Conservation (phyloP, 2,113 vertebrate genomes). For the Piaya cayana region DNA sequence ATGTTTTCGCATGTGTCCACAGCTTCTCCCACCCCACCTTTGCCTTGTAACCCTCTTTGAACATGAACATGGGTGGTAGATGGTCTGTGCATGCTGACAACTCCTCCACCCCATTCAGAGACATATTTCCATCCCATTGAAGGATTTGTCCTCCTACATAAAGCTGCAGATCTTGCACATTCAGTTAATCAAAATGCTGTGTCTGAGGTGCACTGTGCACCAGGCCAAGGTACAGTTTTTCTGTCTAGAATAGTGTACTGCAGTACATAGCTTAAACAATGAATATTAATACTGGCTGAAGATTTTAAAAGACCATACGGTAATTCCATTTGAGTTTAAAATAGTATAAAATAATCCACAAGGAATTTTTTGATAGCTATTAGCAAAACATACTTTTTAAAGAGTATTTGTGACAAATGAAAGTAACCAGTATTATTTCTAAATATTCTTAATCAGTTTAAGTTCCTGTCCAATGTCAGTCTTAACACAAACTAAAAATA, state of each 20-base stretch:
- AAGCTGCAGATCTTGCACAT: not conserved
- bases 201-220: not conserved
- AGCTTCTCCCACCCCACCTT: not conserved
- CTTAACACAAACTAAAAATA: slow-evolving; percentile 69
- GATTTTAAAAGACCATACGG: not conserved
- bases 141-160: not conserved
- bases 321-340: not conserved
- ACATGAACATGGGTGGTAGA: rapidly evolving
- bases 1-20: not conserved
- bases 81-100: not conserved
- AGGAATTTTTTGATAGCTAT: not conserved
- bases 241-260: not conserved
- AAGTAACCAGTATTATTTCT: not conserved
- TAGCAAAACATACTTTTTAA: not conserved
- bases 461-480: slow-evolving; percentile 59
- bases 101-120: not conserved
- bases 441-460: not conserved
- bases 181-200: not conserved
- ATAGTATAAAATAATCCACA: not conserved
- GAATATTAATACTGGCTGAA: not conserved
- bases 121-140: not conserved
- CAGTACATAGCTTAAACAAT: not conserved
- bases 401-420: not conserved
- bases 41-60: not conserved
- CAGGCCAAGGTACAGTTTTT: not conserved